These are phyloP conservation scores for Actenoides hombroni DNA, from an alignment of 2,113 vertebrate species.

Conservation along the genomic window DNA sequence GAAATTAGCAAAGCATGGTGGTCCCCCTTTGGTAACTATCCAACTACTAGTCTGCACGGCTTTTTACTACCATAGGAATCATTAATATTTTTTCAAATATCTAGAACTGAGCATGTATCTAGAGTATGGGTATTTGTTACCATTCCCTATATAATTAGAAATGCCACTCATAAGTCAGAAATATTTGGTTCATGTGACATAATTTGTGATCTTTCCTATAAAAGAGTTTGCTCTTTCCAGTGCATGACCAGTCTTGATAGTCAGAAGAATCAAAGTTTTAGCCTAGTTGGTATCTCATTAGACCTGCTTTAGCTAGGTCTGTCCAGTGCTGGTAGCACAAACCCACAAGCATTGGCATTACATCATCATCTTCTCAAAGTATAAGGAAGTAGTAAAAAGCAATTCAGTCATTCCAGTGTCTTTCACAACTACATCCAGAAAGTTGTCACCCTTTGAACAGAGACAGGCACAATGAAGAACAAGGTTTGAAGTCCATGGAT, in stretches of 20 bases:
- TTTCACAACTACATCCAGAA: background rate
- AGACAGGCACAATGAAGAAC: background rate
- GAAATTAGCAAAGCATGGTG: background rate
- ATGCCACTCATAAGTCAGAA: background rate
- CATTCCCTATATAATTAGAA: background rate
- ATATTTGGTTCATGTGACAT: background rate
- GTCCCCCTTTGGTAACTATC: background rate
- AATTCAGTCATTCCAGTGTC: background rate
- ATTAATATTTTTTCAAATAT: background rate
- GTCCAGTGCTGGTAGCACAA: background rate
- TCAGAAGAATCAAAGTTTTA: background rate
- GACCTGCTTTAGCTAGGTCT: background rate
- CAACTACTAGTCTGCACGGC: background rate
- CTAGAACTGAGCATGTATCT: background rate
- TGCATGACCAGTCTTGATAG: background rate
- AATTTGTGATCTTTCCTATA: background rate
- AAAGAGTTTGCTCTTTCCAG: background rate
- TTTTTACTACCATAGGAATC: background rate
- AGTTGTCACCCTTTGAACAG: background rate
- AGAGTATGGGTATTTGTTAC: background rate
- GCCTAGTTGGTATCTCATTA: background rate
- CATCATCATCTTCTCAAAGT: background rate
- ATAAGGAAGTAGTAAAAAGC: background rate
- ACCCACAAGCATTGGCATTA: background rate
- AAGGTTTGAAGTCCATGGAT: slow-evolving; percentile 28